Percentiles rank a stretch among this genome's conserved stretches.
Evolutionary conservation across 2,797 vertebrate species (phyloP).

Genomic region (Morus bassanus): DNA sequence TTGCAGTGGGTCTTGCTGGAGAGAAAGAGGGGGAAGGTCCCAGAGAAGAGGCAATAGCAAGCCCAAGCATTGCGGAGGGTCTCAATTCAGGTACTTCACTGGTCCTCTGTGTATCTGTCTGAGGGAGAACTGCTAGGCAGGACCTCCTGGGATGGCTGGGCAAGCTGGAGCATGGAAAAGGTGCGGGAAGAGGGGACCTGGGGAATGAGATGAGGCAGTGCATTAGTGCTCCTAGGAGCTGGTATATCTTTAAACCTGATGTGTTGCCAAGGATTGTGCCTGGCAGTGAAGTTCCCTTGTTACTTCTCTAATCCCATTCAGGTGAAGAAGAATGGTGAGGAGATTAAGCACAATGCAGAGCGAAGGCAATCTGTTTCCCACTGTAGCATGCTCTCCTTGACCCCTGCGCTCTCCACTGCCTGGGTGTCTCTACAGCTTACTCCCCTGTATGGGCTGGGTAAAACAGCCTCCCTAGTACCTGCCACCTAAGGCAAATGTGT

Average conservation of each 20-base stretch:
- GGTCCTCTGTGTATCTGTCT: background rate
- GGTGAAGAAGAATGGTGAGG: background rate
- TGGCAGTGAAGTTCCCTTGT: slow-evolving; percentile 21
- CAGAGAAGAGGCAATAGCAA: background rate
- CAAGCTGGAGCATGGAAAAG: background rate
- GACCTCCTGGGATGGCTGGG: background rate
- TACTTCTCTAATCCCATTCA: slow-evolving; percentile 30
- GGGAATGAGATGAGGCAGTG: background rate
- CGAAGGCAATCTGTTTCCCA: background rate
- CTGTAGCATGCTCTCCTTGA: background rate
- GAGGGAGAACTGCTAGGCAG: background rate
- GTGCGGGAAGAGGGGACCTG: background rate
- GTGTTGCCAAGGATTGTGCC: slow-evolving; percentile 58
- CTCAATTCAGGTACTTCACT: background rate
- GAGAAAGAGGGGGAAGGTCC: background rate
- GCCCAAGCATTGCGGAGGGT: background rate
- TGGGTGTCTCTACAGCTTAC: background rate
- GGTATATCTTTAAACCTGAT: slow-evolving; percentile 36
- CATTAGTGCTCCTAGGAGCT: background rate
- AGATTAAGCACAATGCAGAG: background rate
- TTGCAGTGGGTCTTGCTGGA: background rate
- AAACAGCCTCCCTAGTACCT: background rate
- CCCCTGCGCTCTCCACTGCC: accelerated
- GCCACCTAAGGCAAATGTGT: background rate
- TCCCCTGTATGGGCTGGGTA: accelerated